Percentiles rank a stretch among this genome's conserved stretches.
Evolutionary conservation across 2,113 vertebrate genomes (phyloP).

Genomic region (human (Homo sapiens)): DNA sequence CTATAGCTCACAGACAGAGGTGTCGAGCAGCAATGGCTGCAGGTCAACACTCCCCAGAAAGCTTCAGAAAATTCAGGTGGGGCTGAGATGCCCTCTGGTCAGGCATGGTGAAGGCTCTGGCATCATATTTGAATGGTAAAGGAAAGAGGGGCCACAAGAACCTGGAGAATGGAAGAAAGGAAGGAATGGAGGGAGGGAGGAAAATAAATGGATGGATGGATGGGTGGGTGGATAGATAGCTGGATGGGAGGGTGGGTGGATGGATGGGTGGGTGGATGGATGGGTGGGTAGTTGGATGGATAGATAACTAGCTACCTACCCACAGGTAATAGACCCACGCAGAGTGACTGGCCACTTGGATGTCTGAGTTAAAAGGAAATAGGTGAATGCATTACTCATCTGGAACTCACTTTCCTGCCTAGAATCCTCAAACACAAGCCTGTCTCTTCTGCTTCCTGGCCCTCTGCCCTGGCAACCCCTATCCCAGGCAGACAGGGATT

Average conservation of each 20-base stretch:
- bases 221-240: background rate
- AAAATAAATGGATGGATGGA: background rate
- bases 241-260: background rate
- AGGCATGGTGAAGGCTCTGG: background rate
- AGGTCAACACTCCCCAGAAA: background rate
- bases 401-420: background rate
- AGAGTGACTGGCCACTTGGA: background rate
- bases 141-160: background rate
- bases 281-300: too few relatives aligned
- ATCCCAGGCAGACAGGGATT: background rate
- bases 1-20: background rate
- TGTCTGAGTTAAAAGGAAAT: background rate
- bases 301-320: background rate
- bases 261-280: background rate
- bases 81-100: background rate
- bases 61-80: background rate
- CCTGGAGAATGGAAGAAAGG: background rate
- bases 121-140: background rate
- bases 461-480: conserved; percentile 25
- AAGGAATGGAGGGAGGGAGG: background rate
- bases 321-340: background rate
- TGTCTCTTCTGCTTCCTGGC: conserved; percentile 35
- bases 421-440: background rate
- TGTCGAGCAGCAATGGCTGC: too few relatives aligned
- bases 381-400: background rate